A percentile compares a stretch with the other conserved stretches of the same genome.
Conservation (phyloP, 2,113 vertebrate species). For the Ceratotherium simum region DNA sequence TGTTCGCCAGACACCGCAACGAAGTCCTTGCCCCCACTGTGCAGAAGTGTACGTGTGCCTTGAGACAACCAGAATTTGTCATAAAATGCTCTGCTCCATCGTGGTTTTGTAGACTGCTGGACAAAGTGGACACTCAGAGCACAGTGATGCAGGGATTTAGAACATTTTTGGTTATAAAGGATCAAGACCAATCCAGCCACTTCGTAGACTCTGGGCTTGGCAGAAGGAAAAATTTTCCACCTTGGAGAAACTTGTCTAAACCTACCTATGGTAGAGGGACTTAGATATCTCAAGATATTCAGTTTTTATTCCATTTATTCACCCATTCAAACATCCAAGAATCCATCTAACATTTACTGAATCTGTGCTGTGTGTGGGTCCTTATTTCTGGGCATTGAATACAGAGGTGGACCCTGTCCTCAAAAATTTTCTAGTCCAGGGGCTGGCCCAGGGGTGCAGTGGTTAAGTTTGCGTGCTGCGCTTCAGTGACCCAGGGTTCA, state of each 20-base stretch:
- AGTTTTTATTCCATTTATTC: background rate
- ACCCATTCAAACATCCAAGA: background rate
- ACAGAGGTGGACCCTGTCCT: background rate
- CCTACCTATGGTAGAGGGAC: background rate
- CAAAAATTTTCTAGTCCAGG: background rate
- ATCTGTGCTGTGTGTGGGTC: background rate
- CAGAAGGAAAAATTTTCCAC: background rate
- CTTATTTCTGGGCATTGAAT: background rate
- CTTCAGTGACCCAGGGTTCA: no score
- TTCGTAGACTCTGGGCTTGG: background rate
- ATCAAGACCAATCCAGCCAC: background rate
- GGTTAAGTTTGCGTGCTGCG: no score
- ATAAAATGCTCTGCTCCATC: fast-evolving
- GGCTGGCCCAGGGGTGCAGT: no score
- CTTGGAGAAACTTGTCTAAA: background rate
- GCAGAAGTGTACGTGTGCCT: background rate
- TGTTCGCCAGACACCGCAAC: background rate
- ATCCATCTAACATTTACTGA: background rate
- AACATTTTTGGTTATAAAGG: background rate
- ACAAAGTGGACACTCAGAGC: background rate
- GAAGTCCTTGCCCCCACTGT: fast-evolving
- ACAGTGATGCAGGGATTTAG: background rate
- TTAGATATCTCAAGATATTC: background rate
- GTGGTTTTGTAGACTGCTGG: background rate
- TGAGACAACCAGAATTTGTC: background rate